These are phyloP conservation scores for Spondyliosoma cantharus DNA, from an alignment of 2,797 vertebrate species.

Conservation along the genomic window DNA sequence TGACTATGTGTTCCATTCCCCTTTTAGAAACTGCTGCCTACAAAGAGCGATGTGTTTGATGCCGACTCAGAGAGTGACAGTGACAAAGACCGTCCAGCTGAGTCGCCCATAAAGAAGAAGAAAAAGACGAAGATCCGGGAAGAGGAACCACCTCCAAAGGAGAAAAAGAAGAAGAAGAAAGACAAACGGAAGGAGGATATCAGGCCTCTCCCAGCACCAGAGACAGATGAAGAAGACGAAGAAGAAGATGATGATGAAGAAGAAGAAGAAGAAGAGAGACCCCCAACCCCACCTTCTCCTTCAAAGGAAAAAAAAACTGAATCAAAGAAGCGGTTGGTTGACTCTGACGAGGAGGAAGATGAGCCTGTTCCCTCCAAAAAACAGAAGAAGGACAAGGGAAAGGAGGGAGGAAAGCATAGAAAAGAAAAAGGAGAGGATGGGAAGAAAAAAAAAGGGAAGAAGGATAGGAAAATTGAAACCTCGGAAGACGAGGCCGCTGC, in stretches of 20 bases:
- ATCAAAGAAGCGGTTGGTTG: conserved; percentile 87
- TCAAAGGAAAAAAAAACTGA: conserved; percentile 81
- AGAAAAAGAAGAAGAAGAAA: conserved; percentile 90
- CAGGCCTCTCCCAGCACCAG: conserved; percentile 88
- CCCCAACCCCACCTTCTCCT: conserved; percentile 44
- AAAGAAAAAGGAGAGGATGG: conserved; percentile 86
- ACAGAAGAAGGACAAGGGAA: conserved; percentile 88
- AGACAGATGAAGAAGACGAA: conserved; percentile 83
- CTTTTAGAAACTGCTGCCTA: conserved; percentile 85
- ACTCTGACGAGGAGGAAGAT: conserved; percentile 88
- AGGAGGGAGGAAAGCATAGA: conserved; percentile 81
- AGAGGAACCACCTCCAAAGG: conserved; percentile 62
- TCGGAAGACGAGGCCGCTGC: conserved; percentile 78
- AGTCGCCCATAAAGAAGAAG: conserved; percentile 87
- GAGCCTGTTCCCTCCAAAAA: conserved; percentile 87
- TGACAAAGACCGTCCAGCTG: conserved; percentile 83
- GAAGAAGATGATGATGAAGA: conserved; percentile 75
- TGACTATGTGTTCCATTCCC: conserved; percentile 4
- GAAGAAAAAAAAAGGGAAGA: conserved; percentile 82
- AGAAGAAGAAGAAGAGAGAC: conserved; percentile 58
- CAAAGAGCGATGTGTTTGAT: conserved; percentile 91
- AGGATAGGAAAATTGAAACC: conserved; percentile 72
- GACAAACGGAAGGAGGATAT: conserved; percentile 85
- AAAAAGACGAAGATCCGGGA: conserved; percentile 88
- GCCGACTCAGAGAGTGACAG: conserved; percentile 91